A percentile compares a stretch with the other conserved stretches of the same genome.
Evolutionary conservation across 2,113 vertebrate genomes (phyloP).

Genomic region (Synodontis membranacea): DNA sequence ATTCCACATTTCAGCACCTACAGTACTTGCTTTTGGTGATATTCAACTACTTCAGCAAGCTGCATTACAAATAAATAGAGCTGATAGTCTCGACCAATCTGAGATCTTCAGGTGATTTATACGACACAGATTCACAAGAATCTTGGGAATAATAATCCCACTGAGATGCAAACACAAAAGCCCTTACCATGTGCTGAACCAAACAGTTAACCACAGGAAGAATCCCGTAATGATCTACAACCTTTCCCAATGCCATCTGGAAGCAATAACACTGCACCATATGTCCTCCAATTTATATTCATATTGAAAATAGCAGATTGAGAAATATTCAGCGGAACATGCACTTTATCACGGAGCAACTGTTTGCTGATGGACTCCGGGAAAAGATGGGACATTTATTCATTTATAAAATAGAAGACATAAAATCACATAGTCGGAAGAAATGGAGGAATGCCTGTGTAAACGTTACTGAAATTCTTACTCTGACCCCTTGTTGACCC

Average conservation of each 20-base stretch:
- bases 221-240: conserved; percentile 53
- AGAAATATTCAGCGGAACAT: conserved; percentile 42
- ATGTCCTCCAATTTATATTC: conserved; percentile 53
- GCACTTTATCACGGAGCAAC: conserved; percentile 36
- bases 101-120: conserved; percentile 6
- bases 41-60: background rate
- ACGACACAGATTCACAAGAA: conserved; percentile 8
- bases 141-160: conserved; percentile 38
- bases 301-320: conserved; percentile 56
- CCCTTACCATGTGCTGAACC: conserved; percentile 23
- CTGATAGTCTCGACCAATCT: background rate
- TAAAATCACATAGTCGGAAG: background rate
- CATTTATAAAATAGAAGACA: background rate
- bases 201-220: conserved; percentile 16
- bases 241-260: conserved; percentile 55
- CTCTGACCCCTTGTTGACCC: background rate
- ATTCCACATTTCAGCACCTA: background rate
- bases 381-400: background rate
- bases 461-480: conserved; percentile 7
- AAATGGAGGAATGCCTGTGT: background rate
- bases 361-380: conserved; percentile 23
- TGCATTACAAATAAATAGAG: background rate
- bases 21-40: background rate
- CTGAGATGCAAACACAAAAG: conserved; percentile 23
- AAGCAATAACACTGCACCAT: conserved; percentile 54